Percentiles rank a stretch among this genome's conserved stretches.
These are phyloP conservation scores for Knipowitschia caucasica DNA, from an alignment of 2,797 vertebrate genomes.

Conservation along the genomic window DNA sequence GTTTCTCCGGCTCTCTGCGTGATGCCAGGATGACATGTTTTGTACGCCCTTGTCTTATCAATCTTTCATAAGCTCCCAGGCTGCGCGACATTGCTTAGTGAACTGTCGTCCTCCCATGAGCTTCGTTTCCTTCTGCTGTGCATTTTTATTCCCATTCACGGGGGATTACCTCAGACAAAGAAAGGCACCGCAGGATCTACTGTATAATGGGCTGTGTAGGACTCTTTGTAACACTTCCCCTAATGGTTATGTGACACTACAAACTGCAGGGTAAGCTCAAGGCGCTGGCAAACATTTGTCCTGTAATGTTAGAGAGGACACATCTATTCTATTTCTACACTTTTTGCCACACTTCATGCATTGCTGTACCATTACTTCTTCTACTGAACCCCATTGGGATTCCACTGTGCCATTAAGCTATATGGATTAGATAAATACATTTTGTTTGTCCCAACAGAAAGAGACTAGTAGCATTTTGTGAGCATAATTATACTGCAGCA, in stretches of 20 bases:
- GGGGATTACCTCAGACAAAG: conserved; percentile 19
- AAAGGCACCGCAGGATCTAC: not conserved
- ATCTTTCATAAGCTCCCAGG: conserved; percentile 40
- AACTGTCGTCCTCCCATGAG: conserved; percentile 25
- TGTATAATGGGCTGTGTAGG: not conserved
- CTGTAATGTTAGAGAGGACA: not conserved
- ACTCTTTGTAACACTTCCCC: not conserved
- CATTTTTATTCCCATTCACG: conserved; percentile 27
- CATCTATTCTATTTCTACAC: not conserved
- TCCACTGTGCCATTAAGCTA: too few species aligned
- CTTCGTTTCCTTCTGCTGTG: conserved; percentile 20
- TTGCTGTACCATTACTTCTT: not conserved
- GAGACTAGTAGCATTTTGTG: too few species aligned
- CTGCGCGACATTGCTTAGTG: conserved; percentile 33
- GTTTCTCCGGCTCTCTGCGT: conserved; percentile 18
- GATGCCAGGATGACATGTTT: conserved; percentile 16
- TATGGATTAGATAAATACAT: too few species aligned
- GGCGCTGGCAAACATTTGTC: conserved; percentile 1
- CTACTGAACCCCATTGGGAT: not conserved
- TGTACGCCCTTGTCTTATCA: conserved; percentile 32
- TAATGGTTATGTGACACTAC: conserved; percentile 6
- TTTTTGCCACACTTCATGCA: not conserved
- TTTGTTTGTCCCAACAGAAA: too few species aligned
- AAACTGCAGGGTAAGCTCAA: not conserved
- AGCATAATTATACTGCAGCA: too few species aligned